phyloP scores from a whole-genome alignment of 1,140 invertebrate species.

The Gonatopus flavifemur region DNA sequence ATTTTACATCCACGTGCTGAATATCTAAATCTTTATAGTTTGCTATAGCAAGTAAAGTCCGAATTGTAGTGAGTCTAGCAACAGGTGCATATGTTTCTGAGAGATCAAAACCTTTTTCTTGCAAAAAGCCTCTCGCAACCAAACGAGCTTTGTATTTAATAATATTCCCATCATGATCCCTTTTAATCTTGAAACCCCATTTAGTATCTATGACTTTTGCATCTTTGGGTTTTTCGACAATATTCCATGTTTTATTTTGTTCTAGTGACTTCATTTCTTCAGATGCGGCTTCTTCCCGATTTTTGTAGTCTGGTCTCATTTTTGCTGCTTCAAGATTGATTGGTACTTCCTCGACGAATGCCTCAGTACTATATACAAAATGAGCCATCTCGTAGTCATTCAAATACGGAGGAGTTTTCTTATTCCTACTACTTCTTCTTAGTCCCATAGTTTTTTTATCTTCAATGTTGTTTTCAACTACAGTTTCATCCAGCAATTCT shows the following conservation, averaged over 20 bases:
- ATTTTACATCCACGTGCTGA: constrained; percentile 41
- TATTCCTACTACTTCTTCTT: not conserved
- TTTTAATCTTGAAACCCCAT: not conserved
- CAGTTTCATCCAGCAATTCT: constrained; percentile 8
- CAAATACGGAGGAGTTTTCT: too few relatives aligned
- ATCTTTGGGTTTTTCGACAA: not conserved
- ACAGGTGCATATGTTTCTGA: too few relatives aligned
- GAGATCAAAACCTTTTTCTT: too few relatives aligned
- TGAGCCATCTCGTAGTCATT: not conserved
- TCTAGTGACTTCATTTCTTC: not conserved
- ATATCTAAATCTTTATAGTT: not conserved
- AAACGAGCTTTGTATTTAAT: not conserved
- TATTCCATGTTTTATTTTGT: not conserved
- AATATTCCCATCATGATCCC: not conserved
- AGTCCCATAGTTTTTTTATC: not conserved
- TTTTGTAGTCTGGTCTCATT: not conserved
- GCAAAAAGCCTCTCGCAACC: not conserved
- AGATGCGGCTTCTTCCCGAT: not conserved
- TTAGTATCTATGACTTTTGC: not conserved
- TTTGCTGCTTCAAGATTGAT: not conserved
- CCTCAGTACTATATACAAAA: not conserved
- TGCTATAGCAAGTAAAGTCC: not conserved
- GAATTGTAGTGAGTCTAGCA: not conserved
- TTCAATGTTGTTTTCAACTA: constrained; percentile 1
- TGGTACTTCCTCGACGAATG: not conserved